Conservation (phyloP, 2,113 vertebrate genomes). For the Pseudorhombus dupliciocellatus region DNA sequence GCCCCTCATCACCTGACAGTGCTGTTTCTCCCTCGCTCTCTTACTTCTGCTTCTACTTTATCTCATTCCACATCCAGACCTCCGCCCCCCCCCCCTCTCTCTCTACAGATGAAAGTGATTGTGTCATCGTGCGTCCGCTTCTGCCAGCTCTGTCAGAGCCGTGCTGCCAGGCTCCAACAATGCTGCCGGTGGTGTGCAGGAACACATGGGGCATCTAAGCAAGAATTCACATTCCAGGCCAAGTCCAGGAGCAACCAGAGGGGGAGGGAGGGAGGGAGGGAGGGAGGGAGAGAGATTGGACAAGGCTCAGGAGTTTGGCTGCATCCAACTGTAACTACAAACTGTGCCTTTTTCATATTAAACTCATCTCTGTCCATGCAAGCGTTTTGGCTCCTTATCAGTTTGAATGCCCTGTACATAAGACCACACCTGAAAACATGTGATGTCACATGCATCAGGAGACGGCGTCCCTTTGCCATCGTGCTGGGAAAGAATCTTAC, state of each 20-base stretch:
- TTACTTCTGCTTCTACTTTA: not conserved
- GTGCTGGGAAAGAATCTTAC: too few species aligned
- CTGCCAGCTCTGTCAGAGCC: conserved; percentile 8
- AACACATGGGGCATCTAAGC: conserved; percentile 45
- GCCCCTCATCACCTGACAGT: not conserved
- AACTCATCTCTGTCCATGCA: too few species aligned
- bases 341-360: too few species aligned
- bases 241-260: not conserved
- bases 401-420: too few species aligned
- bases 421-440: too few species aligned
- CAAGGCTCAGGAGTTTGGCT: not conserved
- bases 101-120: conserved; percentile 9
- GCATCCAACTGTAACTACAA: too few species aligned
- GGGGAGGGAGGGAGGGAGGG: not conserved
- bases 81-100: not conserved
- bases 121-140: conserved; percentile 21
- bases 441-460: too few species aligned
- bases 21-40: not conserved
- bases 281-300: not conserved
- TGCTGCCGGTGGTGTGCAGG: conserved; percentile 20
- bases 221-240: conserved; percentile 32
- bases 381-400: too few species aligned
- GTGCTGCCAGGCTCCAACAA: conserved; percentile 38
- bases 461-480: too few species aligned
- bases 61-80: not conserved